Percentiles rank a stretch among this genome's conserved stretches.
Conservation (phyloP, 2,113 vertebrate genomes). For the Octodon degus region DNA sequence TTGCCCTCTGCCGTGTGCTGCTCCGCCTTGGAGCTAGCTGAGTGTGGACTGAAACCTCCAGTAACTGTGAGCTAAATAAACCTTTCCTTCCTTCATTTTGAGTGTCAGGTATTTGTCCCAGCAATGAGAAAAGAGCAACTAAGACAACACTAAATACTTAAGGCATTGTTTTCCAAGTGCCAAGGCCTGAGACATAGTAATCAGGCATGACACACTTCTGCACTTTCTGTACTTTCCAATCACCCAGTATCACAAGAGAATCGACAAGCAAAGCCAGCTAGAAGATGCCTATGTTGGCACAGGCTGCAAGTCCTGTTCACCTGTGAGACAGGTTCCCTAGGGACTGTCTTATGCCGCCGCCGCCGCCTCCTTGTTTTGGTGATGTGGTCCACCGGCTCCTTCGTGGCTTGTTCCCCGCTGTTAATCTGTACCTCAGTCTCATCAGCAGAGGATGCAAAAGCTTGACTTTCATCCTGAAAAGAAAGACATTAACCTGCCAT, state of each 20-base stretch:
- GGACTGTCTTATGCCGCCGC: conserved; percentile 75
- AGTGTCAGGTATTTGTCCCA: no score
- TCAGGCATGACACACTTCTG: neutral
- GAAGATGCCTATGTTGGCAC: neutral
- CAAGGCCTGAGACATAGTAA: neutral
- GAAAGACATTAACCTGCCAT: conserved; percentile 11
- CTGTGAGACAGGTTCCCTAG: conserved; percentile 72
- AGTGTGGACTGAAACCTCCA: no score
- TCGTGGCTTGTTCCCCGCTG: conserved; percentile 40
- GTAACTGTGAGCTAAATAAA: no score
- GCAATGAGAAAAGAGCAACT: no score
- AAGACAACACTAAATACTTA: neutral
- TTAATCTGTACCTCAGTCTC: conserved; percentile 46
- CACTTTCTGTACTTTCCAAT: neutral
- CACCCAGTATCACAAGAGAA: neutral
- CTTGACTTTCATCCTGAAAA: conserved; percentile 76
- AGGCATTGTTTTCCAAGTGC: neutral
- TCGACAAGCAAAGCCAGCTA: neutral
- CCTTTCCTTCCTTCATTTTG: no score
- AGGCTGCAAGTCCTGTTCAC: conserved; percentile 3
- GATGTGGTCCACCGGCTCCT: conserved; percentile 47
- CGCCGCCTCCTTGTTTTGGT: conserved; percentile 85
- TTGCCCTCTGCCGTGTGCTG: no score
- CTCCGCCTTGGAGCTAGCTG: no score
- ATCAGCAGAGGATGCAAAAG: conserved; percentile 32